Base-by-base conservation (phyloP, 2,113 vertebrate genomes). In the Alligator sinensis region DNA sequence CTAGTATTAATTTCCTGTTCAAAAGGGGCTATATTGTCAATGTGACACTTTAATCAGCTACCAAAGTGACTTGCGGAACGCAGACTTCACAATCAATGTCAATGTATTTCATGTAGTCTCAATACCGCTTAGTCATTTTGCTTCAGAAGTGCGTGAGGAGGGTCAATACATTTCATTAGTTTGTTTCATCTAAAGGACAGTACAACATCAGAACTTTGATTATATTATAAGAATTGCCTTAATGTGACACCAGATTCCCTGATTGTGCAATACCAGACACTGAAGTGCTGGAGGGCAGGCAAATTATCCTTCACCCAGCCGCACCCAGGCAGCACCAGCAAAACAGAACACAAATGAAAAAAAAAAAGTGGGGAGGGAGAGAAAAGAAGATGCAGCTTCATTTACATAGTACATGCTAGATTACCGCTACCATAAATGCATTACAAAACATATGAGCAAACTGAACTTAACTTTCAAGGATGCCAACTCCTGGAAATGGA, bases 91-190 rank as follows among this genome's bases (percentile, higher is more conserved):
- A 98, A 97, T 98, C 98, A 97, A 97, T 98, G 97, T 97, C 97
- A 97, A 93, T 97, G 96, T 91, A 93, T 97, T 98, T 97, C 97
- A 95, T 96, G 97, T 96, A 63, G 78, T 88, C 97, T 96, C 95
- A 83, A 91, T 96, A 80, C 82, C 83, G 87, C 96, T 94, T 86
- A 96, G 97, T 97, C 98, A 97, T 97, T 98, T 96, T 89, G 93
- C 96, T 95, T 98, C 97, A 97, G 95, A 97, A 95, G 96, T 88
- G 95, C 3, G 19, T 95, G 94, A 97, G 95, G 95, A 97, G 96
- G 97, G 97, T 98, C 98, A 98, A 98, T 98, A 97, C 94, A 96
- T 98, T 98, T 98, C 97, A 98, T 98, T 98, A 97, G 97, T 97
- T 98, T 97, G 98, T 97, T 98, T 98, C 97, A 95, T 98, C 97